Conservation (phyloP, 2,797 vertebrate genomes). For the Phataginus tetradactyla region DNA sequence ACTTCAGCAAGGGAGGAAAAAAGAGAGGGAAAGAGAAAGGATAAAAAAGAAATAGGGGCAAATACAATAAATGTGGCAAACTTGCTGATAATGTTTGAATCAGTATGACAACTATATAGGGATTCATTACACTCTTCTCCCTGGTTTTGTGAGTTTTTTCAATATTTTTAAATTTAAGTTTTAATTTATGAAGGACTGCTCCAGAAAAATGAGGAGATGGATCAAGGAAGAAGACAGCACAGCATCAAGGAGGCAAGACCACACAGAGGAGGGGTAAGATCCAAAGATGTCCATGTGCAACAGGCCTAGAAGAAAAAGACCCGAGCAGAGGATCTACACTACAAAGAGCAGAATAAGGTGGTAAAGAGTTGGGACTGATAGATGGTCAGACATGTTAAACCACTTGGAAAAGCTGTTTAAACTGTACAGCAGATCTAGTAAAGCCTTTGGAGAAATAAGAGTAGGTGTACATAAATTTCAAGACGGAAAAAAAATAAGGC, state of each 20-base stretch:
- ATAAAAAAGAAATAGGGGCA: background rate
- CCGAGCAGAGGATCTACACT: background rate
- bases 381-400: background rate
- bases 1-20: background rate
- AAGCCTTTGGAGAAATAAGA: background rate
- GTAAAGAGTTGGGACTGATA: background rate
- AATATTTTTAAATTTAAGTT: background rate
- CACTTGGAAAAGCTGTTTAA: background rate
- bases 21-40: background rate
- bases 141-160: background rate
- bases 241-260: background rate
- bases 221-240: background rate
- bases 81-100: background rate
- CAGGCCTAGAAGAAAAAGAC: too few relatives aligned
- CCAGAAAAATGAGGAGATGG: background rate
- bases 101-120: fast-evolving
- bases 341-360: background rate
- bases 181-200: background rate
- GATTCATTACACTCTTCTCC: background rate
- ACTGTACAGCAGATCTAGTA: background rate
- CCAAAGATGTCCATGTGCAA: background rate
- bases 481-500: background rate
- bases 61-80: too few relatives aligned
- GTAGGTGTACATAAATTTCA: background rate
- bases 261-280: background rate